These are phyloP conservation scores for Struthidea cinerea DNA, from an alignment of 2,113 vertebrate species.

Conservation along the genomic window DNA sequence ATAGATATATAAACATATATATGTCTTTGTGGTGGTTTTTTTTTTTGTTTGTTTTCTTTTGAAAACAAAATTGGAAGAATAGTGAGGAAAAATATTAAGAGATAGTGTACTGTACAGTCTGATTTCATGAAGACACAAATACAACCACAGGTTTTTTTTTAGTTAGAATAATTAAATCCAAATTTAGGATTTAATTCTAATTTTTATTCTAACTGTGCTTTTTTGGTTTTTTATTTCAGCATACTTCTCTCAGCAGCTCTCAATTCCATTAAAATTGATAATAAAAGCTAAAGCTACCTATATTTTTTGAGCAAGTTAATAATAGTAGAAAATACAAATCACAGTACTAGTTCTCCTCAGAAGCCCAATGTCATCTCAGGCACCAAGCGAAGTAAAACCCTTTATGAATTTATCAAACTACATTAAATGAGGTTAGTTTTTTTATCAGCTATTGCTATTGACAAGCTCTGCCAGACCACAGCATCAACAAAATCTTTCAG, in stretches of 20 bases:
- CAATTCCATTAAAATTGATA: not conserved
- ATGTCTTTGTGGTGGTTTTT: not conserved
- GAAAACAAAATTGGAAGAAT: not conserved
- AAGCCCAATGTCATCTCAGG: slow-evolving; percentile 25
- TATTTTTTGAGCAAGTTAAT: not conserved
- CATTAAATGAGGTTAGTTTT: slow-evolving; percentile 26
- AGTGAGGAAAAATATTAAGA: slow-evolving; percentile 7
- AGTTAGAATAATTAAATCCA: slow-evolving; percentile 21
- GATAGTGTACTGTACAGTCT: slow-evolving; percentile 49
- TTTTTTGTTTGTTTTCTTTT: not conserved
- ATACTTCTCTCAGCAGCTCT: not conserved
- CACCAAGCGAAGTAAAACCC: slow-evolving; percentile 41
- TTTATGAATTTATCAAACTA: slow-evolving; percentile 14
- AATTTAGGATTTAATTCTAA: not conserved
- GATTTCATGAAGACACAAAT: slow-evolving; percentile 19
- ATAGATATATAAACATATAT: not conserved
- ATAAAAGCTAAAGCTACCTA: slow-evolving; percentile 10
- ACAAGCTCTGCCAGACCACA: slow-evolving; percentile 4
- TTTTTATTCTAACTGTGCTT: not conserved
- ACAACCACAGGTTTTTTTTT: not conserved
- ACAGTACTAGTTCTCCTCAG: slow-evolving; percentile 45
- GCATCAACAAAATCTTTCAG: not conserved
- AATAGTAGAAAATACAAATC: slow-evolving; percentile 45
- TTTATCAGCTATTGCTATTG: slow-evolving; percentile 50
- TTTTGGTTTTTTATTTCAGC: not conserved